Evolutionary conservation across 2,113 vertebrate species (phyloP).

Genomic region (Crotalus helleri): DNA sequence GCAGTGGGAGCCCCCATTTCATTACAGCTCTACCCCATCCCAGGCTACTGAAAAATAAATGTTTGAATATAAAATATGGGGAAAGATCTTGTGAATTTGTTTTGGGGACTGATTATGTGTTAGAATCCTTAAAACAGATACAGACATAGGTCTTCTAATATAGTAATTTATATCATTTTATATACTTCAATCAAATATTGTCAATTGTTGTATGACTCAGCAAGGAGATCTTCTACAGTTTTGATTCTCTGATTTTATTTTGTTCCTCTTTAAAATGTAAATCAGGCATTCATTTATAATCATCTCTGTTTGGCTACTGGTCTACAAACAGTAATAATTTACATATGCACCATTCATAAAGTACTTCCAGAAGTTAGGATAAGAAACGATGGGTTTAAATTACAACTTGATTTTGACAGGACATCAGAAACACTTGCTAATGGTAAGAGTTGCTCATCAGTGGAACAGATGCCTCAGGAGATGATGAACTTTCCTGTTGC

Average conservation of each 20-base stretch:
- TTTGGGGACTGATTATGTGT: not conserved
- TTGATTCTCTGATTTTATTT: not conserved
- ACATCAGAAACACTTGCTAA: not conserved
- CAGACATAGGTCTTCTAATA: not conserved
- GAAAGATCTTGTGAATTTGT: not conserved
- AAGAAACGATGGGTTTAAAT: not conserved
- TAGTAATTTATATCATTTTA: not conserved
- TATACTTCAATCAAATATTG: not conserved
- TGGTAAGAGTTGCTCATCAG: not conserved
- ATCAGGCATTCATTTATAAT: not conserved
- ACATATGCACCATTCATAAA: not conserved
- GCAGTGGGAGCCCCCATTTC: not conserved
- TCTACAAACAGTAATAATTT: not conserved
- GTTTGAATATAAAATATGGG: not conserved
- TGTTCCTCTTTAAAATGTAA: not conserved
- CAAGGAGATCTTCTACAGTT: not conserved
- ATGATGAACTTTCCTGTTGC: not conserved
- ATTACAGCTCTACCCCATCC: not conserved
- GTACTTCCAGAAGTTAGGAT: not conserved
- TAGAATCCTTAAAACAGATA: not conserved
- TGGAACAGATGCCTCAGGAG: not conserved
- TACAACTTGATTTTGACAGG: not conserved
- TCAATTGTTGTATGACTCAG: not conserved
- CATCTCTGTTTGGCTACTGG: not conserved
- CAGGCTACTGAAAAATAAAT: not conserved